Base-by-base conservation (phyloP, 2,797 vertebrate species). In the Thalassophryne amazonica region DNA sequence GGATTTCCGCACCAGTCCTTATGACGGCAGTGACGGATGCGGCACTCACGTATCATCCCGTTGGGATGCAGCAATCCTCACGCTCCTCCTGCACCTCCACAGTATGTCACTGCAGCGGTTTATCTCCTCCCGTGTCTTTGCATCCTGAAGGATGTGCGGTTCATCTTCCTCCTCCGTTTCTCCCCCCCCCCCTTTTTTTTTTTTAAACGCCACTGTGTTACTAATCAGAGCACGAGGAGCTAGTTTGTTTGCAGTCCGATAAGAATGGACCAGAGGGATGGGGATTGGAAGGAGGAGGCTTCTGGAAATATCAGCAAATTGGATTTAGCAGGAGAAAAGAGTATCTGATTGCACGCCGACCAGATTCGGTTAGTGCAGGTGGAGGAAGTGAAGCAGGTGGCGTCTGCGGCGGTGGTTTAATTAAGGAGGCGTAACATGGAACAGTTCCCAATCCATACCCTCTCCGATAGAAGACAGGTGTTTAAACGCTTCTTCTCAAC, bases 241-340 rank as follows among this genome's bases (percentile, higher is more conserved):
- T 71, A 48, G 60, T 78, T 76, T 76, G 75, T 80, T 76, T 76
- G 64, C 72, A 45, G 67, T 65, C 66, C 18, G 59, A 84, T 82
- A 81, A 78, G 56, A 69, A 47, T 3, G 43, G 70, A 35, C 62
- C 29, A 11, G 38, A 22, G 49, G 27, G 41, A 36, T 23, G 40
- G 8, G 13, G 19, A 10, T 2, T 23, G 4, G 22, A 6, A n/a
- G 4, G 9, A 6, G 7, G 7, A 2, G 18, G 4, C 52, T 75
- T 78, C 71, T 78, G 60, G 53, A 83, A 81, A 82, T 77, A 83
- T 80, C 73, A 45, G 57, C 59, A 81, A 81, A 86, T 84, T 81
- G 57, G 69, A 81, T 85, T 85, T 69, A 80, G 62, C 23, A 23
- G 64, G 54, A 62, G 64, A 78, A 77, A 83, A 78, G 76, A 67